Percentiles rank a stretch among this genome's conserved stretches.
These are phyloP conservation scores for Palloptera scutellata DNA, from an alignment of 2,888 invertebrate genomes.

Conservation along the genomic window DNA sequence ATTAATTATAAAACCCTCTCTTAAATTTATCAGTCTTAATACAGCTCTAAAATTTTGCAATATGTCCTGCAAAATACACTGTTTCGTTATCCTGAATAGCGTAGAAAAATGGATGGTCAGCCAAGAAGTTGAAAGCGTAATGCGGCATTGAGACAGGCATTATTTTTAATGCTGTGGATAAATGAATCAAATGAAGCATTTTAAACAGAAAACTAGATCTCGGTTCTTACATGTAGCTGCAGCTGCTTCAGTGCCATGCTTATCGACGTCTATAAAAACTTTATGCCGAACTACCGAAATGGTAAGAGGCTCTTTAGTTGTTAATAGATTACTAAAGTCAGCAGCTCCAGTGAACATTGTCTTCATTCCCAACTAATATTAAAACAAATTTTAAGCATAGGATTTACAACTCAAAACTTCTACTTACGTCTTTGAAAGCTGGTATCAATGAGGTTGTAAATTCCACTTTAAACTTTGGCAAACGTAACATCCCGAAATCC, in stretches of 20 bases:
- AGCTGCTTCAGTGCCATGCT: conserved; percentile 86
- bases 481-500: conserved; percentile 68
- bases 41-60: no score
- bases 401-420: background rate
- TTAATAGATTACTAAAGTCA: conserved; percentile 73
- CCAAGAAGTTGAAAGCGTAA: no score
- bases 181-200: no score
- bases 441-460: conserved; percentile 67
- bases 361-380: conserved; percentile 72
- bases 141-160: no score
- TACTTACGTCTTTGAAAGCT: conserved; percentile 3
- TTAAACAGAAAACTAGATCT: no score
- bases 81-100: no score
- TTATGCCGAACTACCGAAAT: conserved; percentile 83
- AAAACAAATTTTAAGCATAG: background rate
- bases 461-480: conserved; percentile 86
- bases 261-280: conserved; percentile 86
- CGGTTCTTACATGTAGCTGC: conserved; percentile 72
- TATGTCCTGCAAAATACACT: no score
- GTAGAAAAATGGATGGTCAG: no score
- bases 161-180: no score
- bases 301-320: conserved; percentile 65
- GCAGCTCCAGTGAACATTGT: conserved; percentile 69
- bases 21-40: no score
- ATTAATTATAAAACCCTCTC: no score